Conservation (phyloP, 2,888 invertebrate genomes). For the Sarcophaga caerulescens region DNA sequence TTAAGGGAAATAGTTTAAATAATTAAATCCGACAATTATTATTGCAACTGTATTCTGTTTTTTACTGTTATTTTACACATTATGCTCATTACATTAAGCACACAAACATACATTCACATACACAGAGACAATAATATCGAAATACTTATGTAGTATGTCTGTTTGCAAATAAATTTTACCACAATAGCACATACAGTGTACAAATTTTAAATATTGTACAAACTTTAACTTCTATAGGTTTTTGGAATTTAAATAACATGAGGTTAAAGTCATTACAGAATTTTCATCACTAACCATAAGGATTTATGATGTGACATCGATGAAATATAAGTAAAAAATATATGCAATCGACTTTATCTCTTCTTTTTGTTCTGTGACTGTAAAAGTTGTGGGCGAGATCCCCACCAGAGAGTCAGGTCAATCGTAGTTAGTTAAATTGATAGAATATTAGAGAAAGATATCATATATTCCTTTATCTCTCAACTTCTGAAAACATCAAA, state of each 20-base stretch:
- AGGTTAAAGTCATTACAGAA: neutral
- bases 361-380: no score
- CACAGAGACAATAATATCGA: constrained; percentile 16
- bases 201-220: neutral
- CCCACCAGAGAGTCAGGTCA: no score
- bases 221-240: no score
- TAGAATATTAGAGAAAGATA: no score
- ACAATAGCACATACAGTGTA: neutral
- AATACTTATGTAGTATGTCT: constrained; percentile 14
- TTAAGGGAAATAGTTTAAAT: constrained; percentile 72
- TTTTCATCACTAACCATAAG: neutral
- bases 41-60: constrained; percentile 65
- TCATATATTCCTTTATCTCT: no score
- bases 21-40: constrained; percentile 75
- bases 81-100: constrained; percentile 67
- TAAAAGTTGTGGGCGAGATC: no score
- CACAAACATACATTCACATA: constrained; percentile 38
- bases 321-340: no score
- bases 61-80: constrained; percentile 60
- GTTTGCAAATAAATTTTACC: neutral
- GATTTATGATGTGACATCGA: neutral
- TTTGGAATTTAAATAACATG: no score
- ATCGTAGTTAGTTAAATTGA: no score
- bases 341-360: no score
- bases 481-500: no score